Evolutionary conservation across 2,888 invertebrate genomes (phyloP).

Genomic region (Ecdyonurus torrentis): DNA sequence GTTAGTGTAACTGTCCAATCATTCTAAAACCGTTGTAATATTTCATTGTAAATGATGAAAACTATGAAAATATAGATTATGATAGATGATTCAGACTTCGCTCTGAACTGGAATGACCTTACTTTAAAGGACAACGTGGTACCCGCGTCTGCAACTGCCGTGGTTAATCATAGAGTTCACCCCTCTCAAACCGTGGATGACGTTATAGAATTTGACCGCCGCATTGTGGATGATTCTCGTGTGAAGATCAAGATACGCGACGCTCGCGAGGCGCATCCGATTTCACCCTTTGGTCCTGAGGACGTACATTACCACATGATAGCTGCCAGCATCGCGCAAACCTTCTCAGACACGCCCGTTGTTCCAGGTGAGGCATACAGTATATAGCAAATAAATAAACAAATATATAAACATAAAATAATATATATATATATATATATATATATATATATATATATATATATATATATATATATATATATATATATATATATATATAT

Average conservation of each 20-base stretch:
- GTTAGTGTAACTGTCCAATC: too few relatives aligned
- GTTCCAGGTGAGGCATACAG: conserved; percentile 24
- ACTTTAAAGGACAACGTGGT: conserved; percentile 29
- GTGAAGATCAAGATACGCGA: conserved; percentile 19
- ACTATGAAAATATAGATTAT: background rate
- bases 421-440: too few relatives aligned
- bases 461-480: too few relatives aligned
- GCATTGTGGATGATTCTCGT: conserved; percentile 19
- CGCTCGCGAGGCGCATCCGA: conserved; percentile 21
- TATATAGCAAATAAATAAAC: too few relatives aligned
- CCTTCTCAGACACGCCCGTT: conserved; percentile 23
- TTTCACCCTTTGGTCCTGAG: conserved; percentile 24
- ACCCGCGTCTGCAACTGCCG: conserved; percentile 24
- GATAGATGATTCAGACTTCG: too few relatives aligned
- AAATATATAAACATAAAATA: too few relatives aligned
- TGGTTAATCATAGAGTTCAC: conserved; percentile 30
- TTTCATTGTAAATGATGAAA: background rate
- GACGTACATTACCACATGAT: conserved; percentile 26
- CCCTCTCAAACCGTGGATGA: conserved; percentile 26
- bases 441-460: too few relatives aligned
- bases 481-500: too few relatives aligned
- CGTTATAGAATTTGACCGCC: conserved; percentile 19
- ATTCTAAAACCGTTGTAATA: too few relatives aligned
- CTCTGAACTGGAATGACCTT: too few relatives aligned
- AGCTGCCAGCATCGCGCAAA: conserved; percentile 24